Evolutionary conservation across 1,140 invertebrate species (phyloP).

Genomic region (Lepeophtheirus salmonis): DNA sequence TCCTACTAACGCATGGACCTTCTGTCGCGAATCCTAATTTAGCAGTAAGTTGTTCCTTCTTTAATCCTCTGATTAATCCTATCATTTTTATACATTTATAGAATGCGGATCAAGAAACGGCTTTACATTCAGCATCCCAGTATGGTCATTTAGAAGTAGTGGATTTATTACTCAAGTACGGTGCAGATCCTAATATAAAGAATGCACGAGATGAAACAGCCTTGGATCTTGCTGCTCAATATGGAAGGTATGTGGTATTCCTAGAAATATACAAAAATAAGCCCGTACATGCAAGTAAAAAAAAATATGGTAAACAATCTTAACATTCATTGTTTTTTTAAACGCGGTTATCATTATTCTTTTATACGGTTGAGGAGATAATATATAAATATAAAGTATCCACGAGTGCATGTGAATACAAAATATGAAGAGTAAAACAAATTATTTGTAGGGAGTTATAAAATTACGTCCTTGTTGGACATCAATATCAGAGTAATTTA

Average conservation of each 20-base stretch:
- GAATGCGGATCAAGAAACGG: slow-evolving; percentile 81
- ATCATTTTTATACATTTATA: slow-evolving; percentile 31
- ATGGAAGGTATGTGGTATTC: slow-evolving; percentile 44
- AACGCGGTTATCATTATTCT: too few relatives aligned
- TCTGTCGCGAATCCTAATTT: slow-evolving; percentile 58
- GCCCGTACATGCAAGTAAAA: not conserved
- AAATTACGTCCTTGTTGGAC: too few relatives aligned
- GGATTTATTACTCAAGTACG: slow-evolving; percentile 56
- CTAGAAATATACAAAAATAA: not conserved
- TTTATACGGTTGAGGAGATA: too few relatives aligned
- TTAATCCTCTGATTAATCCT: slow-evolving; percentile 11
- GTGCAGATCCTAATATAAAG: slow-evolving; percentile 69
- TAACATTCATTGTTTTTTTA: too few relatives aligned
- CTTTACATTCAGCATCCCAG: slow-evolving; percentile 79
- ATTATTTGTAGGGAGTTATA: too few relatives aligned
- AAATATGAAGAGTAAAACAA: too few relatives aligned
- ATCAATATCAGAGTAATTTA: too few relatives aligned
- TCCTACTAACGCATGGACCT: slow-evolving; percentile 52
- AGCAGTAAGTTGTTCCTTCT: slow-evolving; percentile 37
- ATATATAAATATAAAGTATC: too few relatives aligned
- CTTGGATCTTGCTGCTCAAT: slow-evolving; percentile 76
- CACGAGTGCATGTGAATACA: too few relatives aligned
- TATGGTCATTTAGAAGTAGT: slow-evolving; percentile 83
- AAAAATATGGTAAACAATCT: not conserved
- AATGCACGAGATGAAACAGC: slow-evolving; percentile 77